Conservation (phyloP, 2,797 vertebrate genomes). For the Triplophysa bombifrons region DNA sequence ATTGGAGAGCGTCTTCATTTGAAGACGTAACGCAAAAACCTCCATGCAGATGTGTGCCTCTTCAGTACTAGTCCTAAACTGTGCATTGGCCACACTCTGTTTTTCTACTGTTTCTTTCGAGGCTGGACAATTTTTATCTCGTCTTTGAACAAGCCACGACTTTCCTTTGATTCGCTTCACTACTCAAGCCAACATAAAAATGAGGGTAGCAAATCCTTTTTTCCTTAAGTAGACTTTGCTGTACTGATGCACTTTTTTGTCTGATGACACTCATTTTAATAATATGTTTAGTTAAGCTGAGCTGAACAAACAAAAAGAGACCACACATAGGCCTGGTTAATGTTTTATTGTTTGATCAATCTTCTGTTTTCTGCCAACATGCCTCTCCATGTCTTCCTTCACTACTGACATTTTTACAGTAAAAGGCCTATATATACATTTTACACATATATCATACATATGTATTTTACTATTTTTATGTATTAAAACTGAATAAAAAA, state of each 20-base stretch:
- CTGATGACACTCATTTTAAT: not conserved
- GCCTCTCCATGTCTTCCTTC: not conserved
- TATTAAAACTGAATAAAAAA: not conserved
- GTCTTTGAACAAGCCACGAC: slow-evolving; percentile 65
- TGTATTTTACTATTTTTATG: not conserved
- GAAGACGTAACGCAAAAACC: slow-evolving; percentile 30
- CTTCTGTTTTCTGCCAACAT: not conserved
- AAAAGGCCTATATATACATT: not conserved
- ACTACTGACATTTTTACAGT: not conserved
- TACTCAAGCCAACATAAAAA: slow-evolving; percentile 24
- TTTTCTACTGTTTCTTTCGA: slow-evolving; percentile 57
- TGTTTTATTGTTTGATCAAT: slow-evolving; percentile 12
- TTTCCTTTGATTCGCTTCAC: slow-evolving; percentile 54
- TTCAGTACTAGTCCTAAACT: slow-evolving; percentile 57
- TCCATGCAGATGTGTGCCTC: slow-evolving; percentile 43
- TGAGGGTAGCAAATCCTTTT: slow-evolving; percentile 42
- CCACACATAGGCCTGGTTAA: slow-evolving; percentile 27
- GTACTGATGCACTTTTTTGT: not conserved
- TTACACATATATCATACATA: not conserved
- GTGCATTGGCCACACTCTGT: slow-evolving; percentile 63
- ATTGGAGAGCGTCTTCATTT: slow-evolving; percentile 61
- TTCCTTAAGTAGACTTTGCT: not conserved
- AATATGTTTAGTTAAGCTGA: not conserved
- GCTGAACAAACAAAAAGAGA: slow-evolving; percentile 20
- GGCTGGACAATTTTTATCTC: slow-evolving; percentile 70